Conservation (phyloP, 2,113 vertebrate species). For the Rostratula benghalensis region DNA sequence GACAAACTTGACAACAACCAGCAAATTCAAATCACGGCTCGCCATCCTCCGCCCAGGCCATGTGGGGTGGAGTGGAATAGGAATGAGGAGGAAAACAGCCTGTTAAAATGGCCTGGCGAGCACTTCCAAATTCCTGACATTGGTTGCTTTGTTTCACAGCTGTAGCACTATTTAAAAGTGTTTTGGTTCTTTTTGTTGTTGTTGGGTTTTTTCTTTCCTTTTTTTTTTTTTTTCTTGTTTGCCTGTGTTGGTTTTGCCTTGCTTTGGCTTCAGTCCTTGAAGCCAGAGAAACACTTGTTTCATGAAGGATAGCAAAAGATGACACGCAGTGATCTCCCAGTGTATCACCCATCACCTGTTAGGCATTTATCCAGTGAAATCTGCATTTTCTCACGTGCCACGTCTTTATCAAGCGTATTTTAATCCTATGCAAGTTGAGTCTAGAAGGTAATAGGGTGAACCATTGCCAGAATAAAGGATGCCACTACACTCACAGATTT, state of each 20-base stretch:
- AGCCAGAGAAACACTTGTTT: neutral
- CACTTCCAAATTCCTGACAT: conserved; percentile 16
- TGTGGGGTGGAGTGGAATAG: neutral
- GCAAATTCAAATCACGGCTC: conserved; percentile 2
- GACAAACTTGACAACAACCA: conserved; percentile 58
- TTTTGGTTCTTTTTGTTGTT: neutral
- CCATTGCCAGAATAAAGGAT: neutral
- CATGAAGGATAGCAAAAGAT: neutral
- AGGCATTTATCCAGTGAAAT: neutral
- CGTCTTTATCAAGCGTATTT: neutral
- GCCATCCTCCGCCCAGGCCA: neutral
- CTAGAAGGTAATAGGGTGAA: neutral
- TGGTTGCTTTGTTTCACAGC: conserved; percentile 58
- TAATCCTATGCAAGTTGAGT: neutral
- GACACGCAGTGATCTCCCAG: neutral
- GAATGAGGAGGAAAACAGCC: conserved; percentile 13
- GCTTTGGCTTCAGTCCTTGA: neutral
- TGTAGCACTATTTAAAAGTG: conserved; percentile 56
- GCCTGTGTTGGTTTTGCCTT: neutral
- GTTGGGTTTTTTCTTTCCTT: no score
- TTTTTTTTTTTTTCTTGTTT: conserved; percentile 22
- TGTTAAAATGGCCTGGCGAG: neutral
- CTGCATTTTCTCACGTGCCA: neutral
- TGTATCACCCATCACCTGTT: neutral
- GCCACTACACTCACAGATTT: neutral